Evolutionary conservation across 2,113 vertebrate species (phyloP).

Genomic region (Arvicanthis niloticus): DNA sequence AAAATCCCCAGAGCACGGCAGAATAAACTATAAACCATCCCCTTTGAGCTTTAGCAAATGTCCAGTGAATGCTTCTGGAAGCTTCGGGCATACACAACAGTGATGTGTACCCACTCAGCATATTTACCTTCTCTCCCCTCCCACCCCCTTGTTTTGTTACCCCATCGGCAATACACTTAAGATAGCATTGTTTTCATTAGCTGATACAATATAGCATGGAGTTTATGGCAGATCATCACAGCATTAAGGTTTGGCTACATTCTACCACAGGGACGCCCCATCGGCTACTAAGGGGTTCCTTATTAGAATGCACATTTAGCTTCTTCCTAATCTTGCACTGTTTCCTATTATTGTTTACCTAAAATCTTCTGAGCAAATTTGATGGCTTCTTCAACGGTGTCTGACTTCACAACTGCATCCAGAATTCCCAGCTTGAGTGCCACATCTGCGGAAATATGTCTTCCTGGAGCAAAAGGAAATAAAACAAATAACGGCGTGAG

Average conservation of each 20-base stretch:
- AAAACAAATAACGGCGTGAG: conserved; percentile 10
- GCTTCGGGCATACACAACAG: background rate
- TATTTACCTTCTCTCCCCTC: background rate
- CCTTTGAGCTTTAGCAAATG: background rate
- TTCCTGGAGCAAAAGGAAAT: conserved; percentile 88
- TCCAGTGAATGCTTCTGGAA: background rate
- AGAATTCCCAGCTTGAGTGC: conserved; percentile 93
- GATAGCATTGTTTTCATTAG: background rate
- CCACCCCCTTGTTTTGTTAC: background rate
- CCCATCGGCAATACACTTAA: background rate
- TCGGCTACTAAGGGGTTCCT: conserved; percentile 6
- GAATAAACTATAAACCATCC: background rate
- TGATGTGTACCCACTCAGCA: background rate
- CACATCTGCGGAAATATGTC: conserved; percentile 89
- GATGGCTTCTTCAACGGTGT: conserved; percentile 89
- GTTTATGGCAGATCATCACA: background rate
- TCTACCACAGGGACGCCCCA: background rate
- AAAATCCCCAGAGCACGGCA: background rate
- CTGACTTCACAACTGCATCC: conserved; percentile 90
- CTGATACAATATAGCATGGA: background rate
- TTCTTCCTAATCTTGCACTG: conserved; percentile 25
- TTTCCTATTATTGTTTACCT: conserved; percentile 87
- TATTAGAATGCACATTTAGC: conserved; percentile 17
- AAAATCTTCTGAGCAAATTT: conserved; percentile 88
- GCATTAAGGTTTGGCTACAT: background rate